phyloP scores from a whole-genome alignment of 2,888 invertebrate species.

The Chaitophorus viminalis region DNA sequence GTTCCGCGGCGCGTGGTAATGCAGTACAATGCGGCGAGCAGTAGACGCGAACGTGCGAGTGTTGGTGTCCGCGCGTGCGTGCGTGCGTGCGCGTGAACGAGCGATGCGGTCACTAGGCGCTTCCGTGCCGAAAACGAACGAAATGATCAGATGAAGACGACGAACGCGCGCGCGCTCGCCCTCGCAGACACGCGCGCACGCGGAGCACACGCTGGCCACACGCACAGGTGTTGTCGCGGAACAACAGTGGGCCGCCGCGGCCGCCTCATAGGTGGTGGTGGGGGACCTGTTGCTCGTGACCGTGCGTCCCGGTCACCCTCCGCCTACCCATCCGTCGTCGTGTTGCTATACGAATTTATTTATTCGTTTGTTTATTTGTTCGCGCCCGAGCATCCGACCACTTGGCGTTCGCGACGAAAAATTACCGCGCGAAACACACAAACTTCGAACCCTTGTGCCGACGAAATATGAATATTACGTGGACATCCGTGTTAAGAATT shows the following conservation, averaged over 20 bases:
- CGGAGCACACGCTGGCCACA: slow-evolving; percentile 50
- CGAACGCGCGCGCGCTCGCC: slow-evolving; percentile 36
- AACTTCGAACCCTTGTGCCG: no score
- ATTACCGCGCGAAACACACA: no score
- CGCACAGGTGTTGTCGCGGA: slow-evolving; percentile 33
- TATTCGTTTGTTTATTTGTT: background rate
- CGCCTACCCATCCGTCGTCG: no score
- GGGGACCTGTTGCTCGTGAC: slow-evolving; percentile 54
- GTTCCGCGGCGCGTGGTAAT: slow-evolving; percentile 49
- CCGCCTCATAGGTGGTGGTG: background rate
- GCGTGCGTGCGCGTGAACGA: background rate
- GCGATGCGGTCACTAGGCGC: slow-evolving; percentile 30
- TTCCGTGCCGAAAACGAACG: slow-evolving; percentile 50
- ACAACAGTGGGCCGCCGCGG: background rate
- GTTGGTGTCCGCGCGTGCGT: background rate
- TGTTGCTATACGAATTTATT: background rate
- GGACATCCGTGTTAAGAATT: no score
- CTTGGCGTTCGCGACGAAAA: no score
- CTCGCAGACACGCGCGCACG: slow-evolving; percentile 1
- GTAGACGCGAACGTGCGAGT: background rate
- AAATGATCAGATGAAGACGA: slow-evolving; percentile 21
- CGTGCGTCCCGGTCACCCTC: background rate
- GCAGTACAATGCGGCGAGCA: background rate
- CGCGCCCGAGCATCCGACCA: no score
- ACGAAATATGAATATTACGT: no score